Evolutionary conservation across 2,888 invertebrate genomes (phyloP), one percentile per base, ranked within the genome.

Genomic region (Caenorhabditis doughertyi): DNA sequence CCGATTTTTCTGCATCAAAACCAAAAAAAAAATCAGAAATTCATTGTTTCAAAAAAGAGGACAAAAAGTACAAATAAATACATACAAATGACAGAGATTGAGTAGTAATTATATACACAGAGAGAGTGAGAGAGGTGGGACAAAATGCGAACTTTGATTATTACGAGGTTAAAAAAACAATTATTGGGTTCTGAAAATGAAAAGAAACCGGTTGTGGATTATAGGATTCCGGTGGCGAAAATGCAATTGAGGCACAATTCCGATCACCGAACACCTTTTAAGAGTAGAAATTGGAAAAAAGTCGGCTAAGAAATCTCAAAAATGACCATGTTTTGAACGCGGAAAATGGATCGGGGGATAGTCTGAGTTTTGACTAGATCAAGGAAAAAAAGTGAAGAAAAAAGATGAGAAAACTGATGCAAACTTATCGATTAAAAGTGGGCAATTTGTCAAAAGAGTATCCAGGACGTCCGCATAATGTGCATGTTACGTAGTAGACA

Each of bases 381-480:
- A 21, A n/a, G n/a, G n/a, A 39, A 39, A 0, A 25, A 42, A 21
- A 25, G 39, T 39, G 25, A 9, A 27, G n/a, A 16, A 39, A 44
- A 1, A 35, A 49, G 39, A 62, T n/a, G n/a, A n/a, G n/a, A n/a
- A 35, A 56, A 21, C 8, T 7, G 29, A 21, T 9, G 18, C 35
- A 35, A 11, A 16, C 51, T 49, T 53, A 83, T 79, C 87, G 79
- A 27, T 83, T 89, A 79, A 91, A 90, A 16, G 91, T 91, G 23
- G 91, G 91, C 62, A 91, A 72, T 67, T 89, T 90, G 67, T 91
- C 91, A 60, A 90, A 89, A 2, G 85, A 87, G 79, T 90, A 91
- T 51, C 91, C 91, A 23, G 89, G 88, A 16, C 90, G 87, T 16
- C 89, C 90, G 58, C 88, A 89, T 8, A 91, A 35, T 7, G 88